Percentiles rank a stretch among this genome's conserved stretches.
Evolutionary conservation across 2,797 vertebrate species (phyloP).

Genomic region (Nyctibius grandis): DNA sequence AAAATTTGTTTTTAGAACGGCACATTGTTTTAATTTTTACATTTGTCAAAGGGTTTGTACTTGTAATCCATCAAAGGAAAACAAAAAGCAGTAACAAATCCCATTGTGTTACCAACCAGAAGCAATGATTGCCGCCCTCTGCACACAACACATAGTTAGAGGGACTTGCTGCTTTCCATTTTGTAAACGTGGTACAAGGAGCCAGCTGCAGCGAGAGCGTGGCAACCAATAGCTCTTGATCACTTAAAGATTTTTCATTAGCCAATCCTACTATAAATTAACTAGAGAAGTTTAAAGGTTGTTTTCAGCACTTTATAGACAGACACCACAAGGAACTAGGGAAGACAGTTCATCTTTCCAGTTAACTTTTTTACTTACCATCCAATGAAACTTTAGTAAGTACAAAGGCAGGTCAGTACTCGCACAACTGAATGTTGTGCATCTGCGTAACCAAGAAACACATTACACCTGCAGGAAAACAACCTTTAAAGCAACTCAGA

Average conservation of each 20-base stretch:
- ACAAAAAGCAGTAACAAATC: conserved; percentile 29
- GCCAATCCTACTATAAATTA: not conserved
- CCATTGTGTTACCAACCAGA: not conserved
- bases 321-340: not conserved
- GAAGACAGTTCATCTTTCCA: not conserved
- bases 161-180: not conserved
- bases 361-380: conserved; percentile 3
- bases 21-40: not conserved
- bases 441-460: conserved; percentile 11
- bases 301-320: not conserved
- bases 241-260: not conserved
- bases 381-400: not conserved
- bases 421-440: not conserved
- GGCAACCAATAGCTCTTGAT: not conserved
- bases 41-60: not conserved
- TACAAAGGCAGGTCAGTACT: conserved; percentile 3
- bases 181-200: not conserved
- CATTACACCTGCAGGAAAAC: not conserved
- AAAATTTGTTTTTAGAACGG: not conserved
- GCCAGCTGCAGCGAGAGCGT: not conserved
- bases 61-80: not conserved
- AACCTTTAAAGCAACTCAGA: not conserved
- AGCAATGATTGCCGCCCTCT: not conserved
- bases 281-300: not conserved
- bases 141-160: not conserved